Percentiles rank a stretch among this genome's conserved stretches.
These are phyloP conservation scores for Aelia acuminata DNA, from an alignment of 2,888 invertebrate genomes.

Conservation along the genomic window DNA sequence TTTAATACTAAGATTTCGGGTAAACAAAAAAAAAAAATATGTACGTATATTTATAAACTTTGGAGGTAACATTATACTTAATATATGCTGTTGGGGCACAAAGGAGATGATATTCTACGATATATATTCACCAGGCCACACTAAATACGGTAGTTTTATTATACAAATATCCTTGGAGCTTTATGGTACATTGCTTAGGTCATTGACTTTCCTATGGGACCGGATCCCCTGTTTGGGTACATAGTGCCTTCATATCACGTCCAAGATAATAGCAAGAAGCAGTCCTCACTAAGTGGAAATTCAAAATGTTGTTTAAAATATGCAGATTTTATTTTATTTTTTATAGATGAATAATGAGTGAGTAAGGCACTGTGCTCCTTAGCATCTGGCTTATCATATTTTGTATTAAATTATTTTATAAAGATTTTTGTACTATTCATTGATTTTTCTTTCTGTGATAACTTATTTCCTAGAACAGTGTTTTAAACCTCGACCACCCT, in stretches of 20 bases:
- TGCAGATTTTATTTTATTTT: too few species aligned
- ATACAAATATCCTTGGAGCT: background rate
- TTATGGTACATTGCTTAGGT: background rate
- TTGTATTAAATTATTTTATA: too few species aligned
- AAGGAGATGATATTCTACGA: background rate
- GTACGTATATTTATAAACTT: background rate
- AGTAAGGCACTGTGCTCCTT: too few species aligned
- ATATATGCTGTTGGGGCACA: background rate
- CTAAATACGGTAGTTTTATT: conserved; percentile 16
- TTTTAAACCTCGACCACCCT: too few species aligned
- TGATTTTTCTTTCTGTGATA: too few species aligned
- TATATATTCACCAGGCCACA: conserved; percentile 13
- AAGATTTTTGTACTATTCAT: too few species aligned
- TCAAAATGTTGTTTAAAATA: too few species aligned
- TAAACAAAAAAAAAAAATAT: background rate
- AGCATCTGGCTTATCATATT: too few species aligned
- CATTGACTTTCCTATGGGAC: background rate
- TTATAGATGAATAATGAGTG: too few species aligned
- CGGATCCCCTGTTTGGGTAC: background rate
- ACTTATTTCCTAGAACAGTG: too few species aligned
- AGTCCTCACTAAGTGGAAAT: too few species aligned
- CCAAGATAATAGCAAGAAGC: too few species aligned
- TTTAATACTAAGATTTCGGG: background rate
- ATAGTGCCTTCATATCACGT: background rate
- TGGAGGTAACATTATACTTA: background rate